Percentiles rank a stretch among this genome's conserved stretches.
Conservation (phyloP, 2,113 vertebrate species). For the Struthio camelus region DNA sequence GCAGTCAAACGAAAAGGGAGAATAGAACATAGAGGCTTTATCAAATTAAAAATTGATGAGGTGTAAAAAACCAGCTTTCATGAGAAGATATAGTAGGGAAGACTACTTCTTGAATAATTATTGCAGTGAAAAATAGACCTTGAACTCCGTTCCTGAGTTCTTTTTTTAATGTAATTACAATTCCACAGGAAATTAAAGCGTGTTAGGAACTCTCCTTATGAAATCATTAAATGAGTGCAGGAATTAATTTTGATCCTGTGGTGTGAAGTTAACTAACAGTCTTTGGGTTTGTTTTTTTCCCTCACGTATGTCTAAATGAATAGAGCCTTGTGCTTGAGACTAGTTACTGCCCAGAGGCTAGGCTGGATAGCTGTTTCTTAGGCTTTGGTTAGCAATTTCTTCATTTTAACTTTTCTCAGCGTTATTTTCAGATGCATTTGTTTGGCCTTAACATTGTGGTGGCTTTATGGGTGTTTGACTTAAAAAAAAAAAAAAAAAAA, state of each 20-base stretch:
- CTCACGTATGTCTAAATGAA: not conserved
- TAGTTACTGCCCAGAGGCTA: not conserved
- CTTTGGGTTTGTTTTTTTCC: not conserved
- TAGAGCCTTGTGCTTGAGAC: not conserved
- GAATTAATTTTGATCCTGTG: constrained; percentile 12
- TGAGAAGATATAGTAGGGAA: not conserved
- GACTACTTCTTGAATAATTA: constrained; percentile 39
- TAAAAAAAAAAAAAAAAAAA: not conserved
- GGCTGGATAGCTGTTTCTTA: not conserved
- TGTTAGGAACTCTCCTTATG: constrained; percentile 9
- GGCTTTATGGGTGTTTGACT: not conserved
- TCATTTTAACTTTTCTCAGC: not conserved
- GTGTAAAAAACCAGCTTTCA: constrained; percentile 34
- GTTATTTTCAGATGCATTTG: not conserved
- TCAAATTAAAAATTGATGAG: constrained; percentile 65
- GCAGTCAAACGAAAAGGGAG: constrained; percentile 16
- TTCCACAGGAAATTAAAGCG: constrained; percentile 13
- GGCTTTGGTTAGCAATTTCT: not conserved
- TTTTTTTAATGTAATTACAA: constrained; percentile 37
- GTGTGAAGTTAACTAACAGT: not conserved
- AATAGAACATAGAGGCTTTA: constrained; percentile 25
- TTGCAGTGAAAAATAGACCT: constrained; percentile 11
- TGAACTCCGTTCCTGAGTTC: not conserved
- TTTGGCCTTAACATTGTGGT: not conserved
- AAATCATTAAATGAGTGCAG: constrained; percentile 5